Percentiles rank a stretch among this genome's conserved stretches.
These are phyloP conservation scores for Neodontobutis hainanensis DNA, from an alignment of 2,113 vertebrate genomes.

Conservation along the genomic window DNA sequence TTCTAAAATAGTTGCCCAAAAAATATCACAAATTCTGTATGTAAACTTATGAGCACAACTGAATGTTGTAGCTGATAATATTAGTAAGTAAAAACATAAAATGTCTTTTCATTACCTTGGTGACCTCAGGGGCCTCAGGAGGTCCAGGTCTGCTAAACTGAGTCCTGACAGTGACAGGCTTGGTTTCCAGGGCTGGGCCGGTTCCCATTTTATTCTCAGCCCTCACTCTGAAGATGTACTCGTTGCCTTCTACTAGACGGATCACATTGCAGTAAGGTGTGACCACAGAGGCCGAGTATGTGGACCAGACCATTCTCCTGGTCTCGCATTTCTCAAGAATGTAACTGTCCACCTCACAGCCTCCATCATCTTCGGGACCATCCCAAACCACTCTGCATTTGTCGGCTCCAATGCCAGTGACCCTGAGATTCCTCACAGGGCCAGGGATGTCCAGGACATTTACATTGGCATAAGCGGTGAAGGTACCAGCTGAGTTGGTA, in stretches of 20 bases:
- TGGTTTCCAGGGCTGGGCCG: constrained; percentile 92
- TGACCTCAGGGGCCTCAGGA: constrained; percentile 92
- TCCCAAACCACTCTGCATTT: constrained; percentile 95
- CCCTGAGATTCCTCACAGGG: constrained; percentile 89
- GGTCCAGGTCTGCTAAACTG: constrained; percentile 92
- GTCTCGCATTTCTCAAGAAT: constrained; percentile 98
- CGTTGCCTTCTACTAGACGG: constrained; percentile 95
- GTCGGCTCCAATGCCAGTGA: constrained; percentile 88
- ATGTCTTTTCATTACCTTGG: constrained; percentile 78
- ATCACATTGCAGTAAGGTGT: constrained; percentile 86
- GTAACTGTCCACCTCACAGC: constrained; percentile 98
- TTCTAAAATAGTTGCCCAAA: too few relatives aligned
- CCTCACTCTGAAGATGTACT: constrained; percentile 97
- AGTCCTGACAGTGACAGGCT: constrained; percentile 90
- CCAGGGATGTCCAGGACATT: constrained; percentile 95
- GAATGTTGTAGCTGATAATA: too few relatives aligned
- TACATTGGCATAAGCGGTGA: constrained; percentile 90
- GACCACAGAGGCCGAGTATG: constrained; percentile 87
- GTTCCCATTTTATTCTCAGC: constrained; percentile 99
- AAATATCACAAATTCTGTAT: too few relatives aligned
- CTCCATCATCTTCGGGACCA: constrained; percentile 92
- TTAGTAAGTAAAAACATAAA: not conserved
- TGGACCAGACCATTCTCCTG: constrained; percentile 98
- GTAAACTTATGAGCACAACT: too few relatives aligned
- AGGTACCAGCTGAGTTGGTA: constrained; percentile 91